Percentiles rank a stretch among this genome's conserved stretches.
phyloP scores from a whole-genome alignment of 2,113 vertebrate genomes.

The Capreolus pygargus region DNA sequence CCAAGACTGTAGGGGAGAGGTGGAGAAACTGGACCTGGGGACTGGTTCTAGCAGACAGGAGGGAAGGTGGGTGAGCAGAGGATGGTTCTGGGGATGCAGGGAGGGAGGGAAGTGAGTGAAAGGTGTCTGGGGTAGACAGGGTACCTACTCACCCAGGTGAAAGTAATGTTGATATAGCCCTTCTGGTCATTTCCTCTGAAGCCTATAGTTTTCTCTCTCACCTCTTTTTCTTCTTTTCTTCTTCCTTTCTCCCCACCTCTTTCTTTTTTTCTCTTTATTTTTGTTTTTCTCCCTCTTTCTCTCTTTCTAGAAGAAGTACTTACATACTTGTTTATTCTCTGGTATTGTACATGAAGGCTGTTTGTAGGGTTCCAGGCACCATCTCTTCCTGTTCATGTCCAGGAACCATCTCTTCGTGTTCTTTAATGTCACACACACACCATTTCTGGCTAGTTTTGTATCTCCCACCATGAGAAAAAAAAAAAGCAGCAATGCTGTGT shows the following conservation, averaged over 20 bases:
- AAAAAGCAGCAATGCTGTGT: neutral
- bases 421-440: neutral
- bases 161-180: neutral
- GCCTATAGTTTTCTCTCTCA: neutral
- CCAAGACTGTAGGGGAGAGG: rapidly evolving
- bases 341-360: neutral
- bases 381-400: neutral
- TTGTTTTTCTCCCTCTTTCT: neutral
- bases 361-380: neutral
- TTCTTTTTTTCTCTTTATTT: neutral
- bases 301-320: neutral
- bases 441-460: neutral
- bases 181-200: neutral
- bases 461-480: neutral
- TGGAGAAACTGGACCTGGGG: neutral
- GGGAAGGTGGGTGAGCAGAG: neutral
- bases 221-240: neutral
- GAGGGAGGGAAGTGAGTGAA: rapidly evolving
- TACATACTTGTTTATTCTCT: neutral
- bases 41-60: neutral
- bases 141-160: neutral
- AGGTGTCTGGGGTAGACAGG: neutral
- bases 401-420: neutral
- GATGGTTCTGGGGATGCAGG: rapidly evolving
- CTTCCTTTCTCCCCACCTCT: neutral